Evolutionary conservation across 2,888 invertebrate species (phyloP), one percentile per base, ranked within the genome.

Genomic region (Callyntrura guangdongensis): DNA sequence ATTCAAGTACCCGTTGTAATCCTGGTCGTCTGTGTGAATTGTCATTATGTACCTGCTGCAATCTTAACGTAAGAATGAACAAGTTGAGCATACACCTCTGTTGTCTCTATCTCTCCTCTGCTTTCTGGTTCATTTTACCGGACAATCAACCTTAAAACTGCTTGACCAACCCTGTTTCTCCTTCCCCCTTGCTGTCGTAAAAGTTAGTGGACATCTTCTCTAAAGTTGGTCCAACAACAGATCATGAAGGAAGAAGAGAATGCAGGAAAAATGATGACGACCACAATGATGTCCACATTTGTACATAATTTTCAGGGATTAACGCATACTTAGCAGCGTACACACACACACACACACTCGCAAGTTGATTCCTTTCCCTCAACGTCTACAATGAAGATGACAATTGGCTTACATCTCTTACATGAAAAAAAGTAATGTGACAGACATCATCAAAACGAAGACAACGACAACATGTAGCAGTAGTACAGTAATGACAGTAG

Each of bases 241-340:
- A 67, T 49, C 17, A 74, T 49, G 17, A 49, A 74, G 74, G 74
- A 74, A 74, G 47, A 11, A 74, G 74, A 25, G 12, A 9, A 69
- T 0, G 12, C 0, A 67, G 2, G 2, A 20, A 47, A 72, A 47
- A 20, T n/a, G n/a, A n/a, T n/a, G n/a, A n/a, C n/a, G n/a, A n/a
- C n/a, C n/a, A n/a, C n/a, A n/a, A 74, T 74, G 74, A 74, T 74
- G 49, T 74, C 47, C 74, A 25, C 74, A 74, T 49, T 74, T 74
- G 47, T 74, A 74, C 74, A 74, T 74, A 74, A 20, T 49, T 49
- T 74, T 6, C 5, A 22, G 74, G 49, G 74, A 74, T 74, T 74
- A 74, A 25, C 74, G 49, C 74, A 49, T 74, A 49, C 74, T 74
- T 49, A 74, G 49, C 49, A 74, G 11, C n/a, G n/a, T n/a, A n/a